Conservation (phyloP, 2,797 vertebrate species). For the Notoglanidium macrostoma region DNA sequence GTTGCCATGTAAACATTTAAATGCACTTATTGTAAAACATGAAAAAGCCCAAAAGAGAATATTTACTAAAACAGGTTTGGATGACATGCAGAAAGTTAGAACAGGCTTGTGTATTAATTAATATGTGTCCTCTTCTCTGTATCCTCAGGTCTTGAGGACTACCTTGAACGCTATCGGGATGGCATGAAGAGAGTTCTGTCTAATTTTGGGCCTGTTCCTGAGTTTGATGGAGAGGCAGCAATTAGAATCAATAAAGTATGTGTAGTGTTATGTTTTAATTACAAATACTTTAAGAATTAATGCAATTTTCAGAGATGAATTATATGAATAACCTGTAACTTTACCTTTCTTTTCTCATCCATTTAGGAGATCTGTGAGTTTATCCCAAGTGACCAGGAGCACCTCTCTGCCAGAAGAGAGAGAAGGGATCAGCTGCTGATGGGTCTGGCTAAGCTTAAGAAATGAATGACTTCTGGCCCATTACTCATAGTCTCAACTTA, state of each 20-base stretch:
- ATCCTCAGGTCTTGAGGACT: conserved; percentile 82
- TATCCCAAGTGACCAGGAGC: conserved; percentile 78
- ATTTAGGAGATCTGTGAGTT: conserved; percentile 83
- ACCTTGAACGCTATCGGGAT: conserved; percentile 84
- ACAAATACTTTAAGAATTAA: not conserved
- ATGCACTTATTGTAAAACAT: not conserved
- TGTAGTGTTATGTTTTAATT: conserved; percentile 6
- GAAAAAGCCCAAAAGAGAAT: not conserved
- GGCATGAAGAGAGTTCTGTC: conserved; percentile 83
- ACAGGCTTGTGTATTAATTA: not conserved
- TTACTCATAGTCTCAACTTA: not conserved
- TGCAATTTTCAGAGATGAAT: not conserved
- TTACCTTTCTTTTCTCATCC: conserved; percentile 9
- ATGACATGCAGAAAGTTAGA: not conserved
- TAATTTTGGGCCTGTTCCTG: conserved; percentile 87
- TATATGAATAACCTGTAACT: not conserved
- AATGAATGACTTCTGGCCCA: conserved; percentile 53
- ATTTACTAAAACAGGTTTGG: not conserved
- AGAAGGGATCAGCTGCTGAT: conserved; percentile 86
- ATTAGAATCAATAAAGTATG: conserved; percentile 79
- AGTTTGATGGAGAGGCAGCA: conserved; percentile 80
- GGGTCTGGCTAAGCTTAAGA: conserved; percentile 84
- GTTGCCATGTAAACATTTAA: not conserved
- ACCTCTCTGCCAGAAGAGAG: conserved; percentile 79
- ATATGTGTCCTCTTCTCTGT: not conserved